Base-by-base conservation (phyloP, 1,140 invertebrate species). In the Forficula auricularia region DNA sequence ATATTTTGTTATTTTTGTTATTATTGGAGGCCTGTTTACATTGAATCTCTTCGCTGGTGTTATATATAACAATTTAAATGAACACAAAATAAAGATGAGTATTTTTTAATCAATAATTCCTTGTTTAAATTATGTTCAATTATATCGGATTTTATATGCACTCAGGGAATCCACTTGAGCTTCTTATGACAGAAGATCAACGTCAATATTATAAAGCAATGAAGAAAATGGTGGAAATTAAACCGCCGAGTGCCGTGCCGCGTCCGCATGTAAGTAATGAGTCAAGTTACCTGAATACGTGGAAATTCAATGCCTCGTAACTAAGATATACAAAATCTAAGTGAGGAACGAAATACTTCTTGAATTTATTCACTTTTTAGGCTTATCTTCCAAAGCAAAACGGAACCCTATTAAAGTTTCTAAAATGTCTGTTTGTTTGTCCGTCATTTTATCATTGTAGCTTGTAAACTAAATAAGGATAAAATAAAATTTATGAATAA, bases 141-240 rank as follows among this genome's bases (percentile, higher is more conserved):
- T 10, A 27, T n/a, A 27, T 27, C 18, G 35, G 16, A n/a, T 46
- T 22, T 46, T 41, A 2, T 41, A 19, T 51, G 19, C 44, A 70
- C 63, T 85, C 87, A 55, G 94, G 94, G 57, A 92, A 90, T 50
- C 96, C 91, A 49, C 71, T 98, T 37, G 92, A 97, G 64, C 92
- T 97, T 87, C 97, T 98, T 71, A 97, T 98, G 92, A 97, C 92
- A 49, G 92, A 98, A 65, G 91, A 97, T 68, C 94, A 98, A 67
- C 97, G 97, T 73, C 97, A 97, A 68, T 98, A 98, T 65, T 98
- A 97, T 70, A 95, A 94, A 65, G 92, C 92, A 42, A 98, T 98
- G 94, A 98, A 98, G 66, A 95, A 96, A 68, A 96, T 98, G 89
- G 87, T 88, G 50, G 89, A 84, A 30, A 97, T 96, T 63, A 91